phyloP scores from a whole-genome alignment of 2,113 vertebrate genomes.

The Nothoprocta perdicaria region DNA sequence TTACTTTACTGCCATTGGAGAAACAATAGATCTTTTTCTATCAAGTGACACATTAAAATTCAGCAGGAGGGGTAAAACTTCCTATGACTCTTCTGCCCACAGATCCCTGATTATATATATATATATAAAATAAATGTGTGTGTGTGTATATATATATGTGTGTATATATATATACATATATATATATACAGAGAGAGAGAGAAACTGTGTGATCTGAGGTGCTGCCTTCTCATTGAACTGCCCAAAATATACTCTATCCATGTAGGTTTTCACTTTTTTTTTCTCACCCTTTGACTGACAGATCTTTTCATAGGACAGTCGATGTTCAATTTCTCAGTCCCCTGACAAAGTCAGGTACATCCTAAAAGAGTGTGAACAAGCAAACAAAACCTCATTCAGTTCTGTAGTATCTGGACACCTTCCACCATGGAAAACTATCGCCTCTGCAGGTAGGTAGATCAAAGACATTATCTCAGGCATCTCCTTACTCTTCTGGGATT shows the following conservation, averaged over 20 bases:
- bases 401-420: not conserved
- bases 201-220: accelerated
- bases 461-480: not conserved
- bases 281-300: not conserved
- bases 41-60: constrained; percentile 2
- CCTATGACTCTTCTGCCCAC: not conserved
- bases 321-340: not conserved
- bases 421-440: not conserved
- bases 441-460: not conserved
- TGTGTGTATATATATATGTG: not conserved
- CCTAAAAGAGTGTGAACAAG: accelerated
- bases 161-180: too few relatives aligned
- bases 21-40: constrained; percentile 58
- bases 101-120: not conserved
- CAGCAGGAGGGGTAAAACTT: constrained; percentile 20
- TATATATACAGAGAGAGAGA: not conserved
- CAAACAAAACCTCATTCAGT: not conserved
- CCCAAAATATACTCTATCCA: not conserved
- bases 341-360: not conserved
- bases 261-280: not conserved
- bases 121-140: not conserved
- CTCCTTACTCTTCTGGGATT: not conserved
- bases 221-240: not conserved
- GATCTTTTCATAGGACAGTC: not conserved
- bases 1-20: constrained; percentile 52